Evolutionary conservation across 2,888 invertebrate species (phyloP).

Genomic region (Pyrochroa serraticornis): DNA sequence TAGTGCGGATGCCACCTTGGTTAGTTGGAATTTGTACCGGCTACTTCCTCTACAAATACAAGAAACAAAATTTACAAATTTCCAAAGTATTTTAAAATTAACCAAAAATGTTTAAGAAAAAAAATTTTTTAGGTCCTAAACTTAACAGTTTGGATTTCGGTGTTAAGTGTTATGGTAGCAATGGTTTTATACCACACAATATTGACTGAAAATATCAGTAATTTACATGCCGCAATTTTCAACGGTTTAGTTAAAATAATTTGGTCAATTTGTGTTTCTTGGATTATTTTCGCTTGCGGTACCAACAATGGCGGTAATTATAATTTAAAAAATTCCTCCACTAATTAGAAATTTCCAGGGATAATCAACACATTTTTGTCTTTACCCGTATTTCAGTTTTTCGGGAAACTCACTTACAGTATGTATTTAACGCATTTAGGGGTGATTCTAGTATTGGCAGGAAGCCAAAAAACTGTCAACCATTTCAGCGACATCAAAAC

Average conservation of each 20-base stretch:
- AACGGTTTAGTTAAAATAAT: constrained; percentile 52
- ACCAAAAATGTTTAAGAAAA: not conserved
- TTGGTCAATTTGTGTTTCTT: constrained; percentile 58
- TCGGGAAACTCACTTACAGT: constrained; percentile 59
- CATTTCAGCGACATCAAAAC: constrained; percentile 33
- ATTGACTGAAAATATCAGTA: constrained; percentile 27
- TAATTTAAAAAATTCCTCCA: not conserved
- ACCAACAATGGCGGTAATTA: constrained; percentile 58
- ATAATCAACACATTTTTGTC: constrained; percentile 60
- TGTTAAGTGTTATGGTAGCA: not conserved
- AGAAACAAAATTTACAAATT: constrained; percentile 19
- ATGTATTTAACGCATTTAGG: constrained; percentile 59
- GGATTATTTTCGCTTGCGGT: constrained; percentile 58
- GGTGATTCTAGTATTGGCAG: constrained; percentile 37
- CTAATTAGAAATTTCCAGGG: constrained; percentile 44
- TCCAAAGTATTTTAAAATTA: constrained; percentile 12
- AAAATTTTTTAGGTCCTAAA: constrained; percentile 15
- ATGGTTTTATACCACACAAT: constrained; percentile 11
- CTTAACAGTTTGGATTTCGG: not conserved
- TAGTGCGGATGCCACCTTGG: constrained; percentile 38
- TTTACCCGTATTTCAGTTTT: constrained; percentile 57
- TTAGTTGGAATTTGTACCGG: constrained; percentile 38
- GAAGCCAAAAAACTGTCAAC: constrained; percentile 22
- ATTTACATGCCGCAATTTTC: constrained; percentile 31
- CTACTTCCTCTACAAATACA: constrained; percentile 29